Evolutionary conservation across 2,113 vertebrate genomes (phyloP), one percentile per base, ranked within the genome.

Genomic region (Prochilodus magdalenae): DNA sequence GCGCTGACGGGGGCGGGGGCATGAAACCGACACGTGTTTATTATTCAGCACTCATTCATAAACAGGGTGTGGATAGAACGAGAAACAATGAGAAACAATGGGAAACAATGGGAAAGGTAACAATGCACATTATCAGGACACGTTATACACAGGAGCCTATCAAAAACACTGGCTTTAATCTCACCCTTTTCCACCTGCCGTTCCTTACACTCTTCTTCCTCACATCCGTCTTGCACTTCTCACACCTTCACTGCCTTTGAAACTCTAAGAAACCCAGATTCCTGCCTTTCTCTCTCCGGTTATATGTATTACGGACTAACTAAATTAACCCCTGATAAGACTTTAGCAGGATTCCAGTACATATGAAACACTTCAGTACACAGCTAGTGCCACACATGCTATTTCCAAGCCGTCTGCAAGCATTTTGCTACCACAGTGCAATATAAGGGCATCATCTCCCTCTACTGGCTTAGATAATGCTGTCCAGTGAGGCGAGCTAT

Each of bases 31-130:
- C 53, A 65, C 74, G 75, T 77, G 63, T 80, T 83, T 67, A 77
- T 60, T 86, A 67, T 83, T 86, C 85, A 86, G 73, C 77, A 83
- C 73, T 86, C 26, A 72, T 73, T 83, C 66, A 80, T 27, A 59
- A 83, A 83, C 77, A 76, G 33, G 18, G 70, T 77, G 69, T 72
- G 67, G 77, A 77, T 8, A n/a, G 49, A 80, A 44, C 44, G 75
- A 47, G 51, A 82, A 26, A 80, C 49, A 26, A 75, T 22, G 49
- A 78, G 36, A n/a, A n/a, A n/a, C n/a, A n/a, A n/a, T n/a, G 53
- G 79, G 84, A 85, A 49, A 80, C 49, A 47, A 72, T 4, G n/a
- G n/a, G n/a, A n/a, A n/a, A n/a, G n/a, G n/a, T n/a, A 65, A 82
- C 80, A 26, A 70, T 49, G 51, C 51, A 86, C 81, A 76, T 18